Evolutionary conservation across 2,888 invertebrate species (phyloP).

Genomic region (Notocelia uddmanniana): DNA sequence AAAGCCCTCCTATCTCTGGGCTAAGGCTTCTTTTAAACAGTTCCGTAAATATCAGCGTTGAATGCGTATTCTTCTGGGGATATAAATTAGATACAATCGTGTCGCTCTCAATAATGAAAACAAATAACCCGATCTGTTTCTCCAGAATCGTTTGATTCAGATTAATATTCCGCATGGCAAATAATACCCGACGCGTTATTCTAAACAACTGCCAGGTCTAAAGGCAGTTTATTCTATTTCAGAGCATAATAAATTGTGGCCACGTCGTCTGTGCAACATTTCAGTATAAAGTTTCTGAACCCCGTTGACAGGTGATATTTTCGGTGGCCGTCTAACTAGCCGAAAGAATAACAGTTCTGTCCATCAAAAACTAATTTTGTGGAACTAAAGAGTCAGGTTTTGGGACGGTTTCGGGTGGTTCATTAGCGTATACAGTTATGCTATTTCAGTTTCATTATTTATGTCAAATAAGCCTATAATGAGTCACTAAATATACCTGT

Average conservation of each 20-base stretch:
- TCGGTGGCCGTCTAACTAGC: conserved; percentile 66
- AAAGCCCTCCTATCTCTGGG: background rate
- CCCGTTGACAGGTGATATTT: conserved; percentile 74
- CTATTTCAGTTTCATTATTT: conserved; percentile 37
- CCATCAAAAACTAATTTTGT: conserved; percentile 74
- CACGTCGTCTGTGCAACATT: conserved; percentile 68
- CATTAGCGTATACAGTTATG: conserved; percentile 49
- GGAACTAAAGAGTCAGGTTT: conserved; percentile 56
- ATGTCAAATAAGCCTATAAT: conserved; percentile 11
- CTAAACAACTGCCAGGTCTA: conserved; percentile 60
- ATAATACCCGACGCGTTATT: conserved; percentile 67
- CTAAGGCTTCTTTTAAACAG: background rate
- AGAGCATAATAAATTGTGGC: conserved; percentile 67
- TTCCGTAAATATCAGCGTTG: background rate
- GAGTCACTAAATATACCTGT: background rate
- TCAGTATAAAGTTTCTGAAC: conserved; percentile 76
- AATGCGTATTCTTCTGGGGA: background rate
- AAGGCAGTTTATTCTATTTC: conserved; percentile 65
- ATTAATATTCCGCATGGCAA: conserved; percentile 72
- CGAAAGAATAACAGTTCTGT: conserved; percentile 73
- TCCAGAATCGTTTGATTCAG: conserved; percentile 68
- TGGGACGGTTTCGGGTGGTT: conserved; percentile 52
- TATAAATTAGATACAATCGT: conserved; percentile 44
- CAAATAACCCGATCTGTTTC: conserved; percentile 51
- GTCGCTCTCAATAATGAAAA: conserved; percentile 54